phyloP scores from a whole-genome alignment of 1,140 invertebrate species.

The Scaptomyza montana region DNA sequence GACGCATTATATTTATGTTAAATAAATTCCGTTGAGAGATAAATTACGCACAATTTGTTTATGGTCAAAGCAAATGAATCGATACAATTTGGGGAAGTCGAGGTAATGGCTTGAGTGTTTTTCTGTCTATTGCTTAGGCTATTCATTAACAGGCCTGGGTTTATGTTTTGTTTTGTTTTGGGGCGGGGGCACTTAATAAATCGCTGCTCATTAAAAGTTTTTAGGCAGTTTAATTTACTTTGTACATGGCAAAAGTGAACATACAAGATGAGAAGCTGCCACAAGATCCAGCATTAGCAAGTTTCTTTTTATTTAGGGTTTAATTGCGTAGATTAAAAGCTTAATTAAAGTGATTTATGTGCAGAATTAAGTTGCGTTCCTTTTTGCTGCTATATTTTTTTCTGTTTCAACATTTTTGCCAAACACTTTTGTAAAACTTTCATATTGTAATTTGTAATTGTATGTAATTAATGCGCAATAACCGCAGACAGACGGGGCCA shows the following conservation, averaged over 20 bases:
- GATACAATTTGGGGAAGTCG: slow-evolving; percentile 33
- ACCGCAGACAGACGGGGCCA: slow-evolving; percentile 2
- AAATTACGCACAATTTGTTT: slow-evolving; percentile 73
- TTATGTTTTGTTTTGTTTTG: not conserved
- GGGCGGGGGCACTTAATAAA: slow-evolving; percentile 58
- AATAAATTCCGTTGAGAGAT: slow-evolving; percentile 61
- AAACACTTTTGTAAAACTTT: slow-evolving; percentile 59
- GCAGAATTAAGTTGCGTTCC: not conserved
- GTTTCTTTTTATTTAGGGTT: not conserved
- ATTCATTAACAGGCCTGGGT: not conserved
- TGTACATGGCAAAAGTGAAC: slow-evolving; percentile 38
- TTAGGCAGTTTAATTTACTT: slow-evolving; percentile 62
- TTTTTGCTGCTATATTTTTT: not conserved
- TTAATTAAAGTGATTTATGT: slow-evolving; percentile 72
- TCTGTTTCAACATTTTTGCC: not conserved
- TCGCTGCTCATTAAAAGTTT: slow-evolving; percentile 71
- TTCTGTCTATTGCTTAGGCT: not conserved
- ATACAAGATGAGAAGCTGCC: slow-evolving; percentile 13
- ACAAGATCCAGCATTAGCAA: slow-evolving; percentile 6
- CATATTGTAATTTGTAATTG: slow-evolving; percentile 58
- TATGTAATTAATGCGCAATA: slow-evolving; percentile 71
- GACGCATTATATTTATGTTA: slow-evolving; percentile 32
- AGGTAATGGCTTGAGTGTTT: slow-evolving; percentile 7
- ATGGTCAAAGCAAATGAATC: slow-evolving; percentile 60
- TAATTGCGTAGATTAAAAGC: slow-evolving; percentile 22